phyloP scores from a whole-genome alignment of 2,113 vertebrate species.

The Copsychus sechellarum region DNA sequence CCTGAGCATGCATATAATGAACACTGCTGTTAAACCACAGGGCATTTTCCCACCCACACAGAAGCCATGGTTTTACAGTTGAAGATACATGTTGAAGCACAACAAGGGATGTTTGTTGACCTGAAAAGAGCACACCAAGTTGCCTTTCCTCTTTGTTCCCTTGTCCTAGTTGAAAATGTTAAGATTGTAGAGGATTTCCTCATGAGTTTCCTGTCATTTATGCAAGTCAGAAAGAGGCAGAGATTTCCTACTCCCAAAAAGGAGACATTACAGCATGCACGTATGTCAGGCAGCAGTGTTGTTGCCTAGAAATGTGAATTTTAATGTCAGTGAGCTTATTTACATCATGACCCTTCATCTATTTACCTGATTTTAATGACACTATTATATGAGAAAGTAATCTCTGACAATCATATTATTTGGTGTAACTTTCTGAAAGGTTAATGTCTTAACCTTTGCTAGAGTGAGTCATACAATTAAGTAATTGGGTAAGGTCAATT shows the following conservation, averaged over 20 bases:
- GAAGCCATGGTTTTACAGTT: background rate
- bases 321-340: background rate
- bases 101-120: background rate
- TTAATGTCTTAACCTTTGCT: background rate
- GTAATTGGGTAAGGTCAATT: background rate
- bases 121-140: background rate
- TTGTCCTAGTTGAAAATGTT: background rate
- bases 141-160: background rate
- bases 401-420: background rate
- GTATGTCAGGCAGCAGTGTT: background rate
- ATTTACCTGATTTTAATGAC: background rate
- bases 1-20: background rate
- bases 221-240: background rate
- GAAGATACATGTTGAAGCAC: background rate
- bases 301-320: background rate
- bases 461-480: background rate
- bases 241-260: background rate
- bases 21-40: background rate
- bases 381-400: background rate
- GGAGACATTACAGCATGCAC: background rate
- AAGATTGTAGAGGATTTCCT: constrained; percentile 24
- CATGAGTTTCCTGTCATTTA: background rate
- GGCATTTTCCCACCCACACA: background rate
- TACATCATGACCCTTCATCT: background rate
- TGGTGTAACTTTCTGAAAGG: background rate